These are phyloP conservation scores for Triplophysa dalaica DNA, from an alignment of 2,113 vertebrate species.

Conservation along the genomic window DNA sequence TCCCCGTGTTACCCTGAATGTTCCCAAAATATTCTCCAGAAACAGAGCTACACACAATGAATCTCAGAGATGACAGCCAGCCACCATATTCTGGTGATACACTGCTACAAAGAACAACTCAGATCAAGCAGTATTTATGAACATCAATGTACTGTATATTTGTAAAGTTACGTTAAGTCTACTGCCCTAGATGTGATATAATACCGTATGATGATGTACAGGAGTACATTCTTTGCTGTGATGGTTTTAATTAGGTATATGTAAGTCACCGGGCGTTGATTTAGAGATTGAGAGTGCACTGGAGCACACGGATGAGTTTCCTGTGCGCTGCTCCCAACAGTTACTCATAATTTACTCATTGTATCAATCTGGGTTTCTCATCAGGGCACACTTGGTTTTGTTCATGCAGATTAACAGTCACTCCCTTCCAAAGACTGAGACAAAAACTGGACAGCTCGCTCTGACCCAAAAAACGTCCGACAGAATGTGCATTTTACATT, in stretches of 20 bases:
- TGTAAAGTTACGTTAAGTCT: background rate
- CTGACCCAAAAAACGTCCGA: background rate
- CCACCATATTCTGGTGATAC: background rate
- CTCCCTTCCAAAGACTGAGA: constrained; percentile 52
- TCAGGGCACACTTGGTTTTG: constrained; percentile 49
- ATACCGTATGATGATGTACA: background rate
- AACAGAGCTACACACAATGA: constrained; percentile 26
- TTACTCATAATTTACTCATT: constrained; percentile 69
- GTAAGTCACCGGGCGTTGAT: constrained; percentile 11
- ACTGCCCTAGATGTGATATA: background rate
- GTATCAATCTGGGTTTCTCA: constrained; percentile 60
- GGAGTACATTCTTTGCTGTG: background rate
- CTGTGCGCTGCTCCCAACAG: constrained; percentile 39
- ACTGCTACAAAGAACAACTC: background rate
- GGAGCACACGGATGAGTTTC: constrained; percentile 61
- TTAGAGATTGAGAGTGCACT: constrained; percentile 56
- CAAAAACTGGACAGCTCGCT: constrained; percentile 5
- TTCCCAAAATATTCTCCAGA: constrained; percentile 59
- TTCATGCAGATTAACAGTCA: constrained; percentile 62
- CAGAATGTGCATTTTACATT: background rate
- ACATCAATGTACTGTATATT: background rate
- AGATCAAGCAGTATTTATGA: background rate
- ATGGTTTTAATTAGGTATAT: constrained; percentile 24
- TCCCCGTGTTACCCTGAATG: constrained; percentile 61
- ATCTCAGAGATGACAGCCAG: constrained; percentile 1